Base-by-base conservation (phyloP, 2,797 vertebrate species). In the Malacoraja senta region DNA sequence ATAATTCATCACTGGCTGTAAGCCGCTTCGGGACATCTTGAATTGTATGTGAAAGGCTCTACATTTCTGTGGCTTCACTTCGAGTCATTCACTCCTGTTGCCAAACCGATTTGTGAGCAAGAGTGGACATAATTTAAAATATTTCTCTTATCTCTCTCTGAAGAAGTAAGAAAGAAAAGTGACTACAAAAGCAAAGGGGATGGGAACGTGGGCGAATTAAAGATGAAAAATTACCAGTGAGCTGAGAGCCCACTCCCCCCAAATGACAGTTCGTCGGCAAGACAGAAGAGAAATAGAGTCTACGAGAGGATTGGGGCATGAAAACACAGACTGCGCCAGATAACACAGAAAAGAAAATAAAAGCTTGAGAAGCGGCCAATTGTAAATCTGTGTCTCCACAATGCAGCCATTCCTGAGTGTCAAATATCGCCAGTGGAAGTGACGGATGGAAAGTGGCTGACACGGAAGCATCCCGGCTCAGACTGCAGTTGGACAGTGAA, bases 271-370 rank as follows among this genome's bases (percentile, higher is more conserved):
- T 86, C 81, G 13, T 84, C 58, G 17, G 26, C 29, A 32, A 61
- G 58, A 84, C 9, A n/a, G 2, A 21, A 38, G 26, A 61, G 6
- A 29, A 17, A 63, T 86, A 29, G 61, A 63, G 12, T 63, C 13
- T 63, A 32, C 26, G 13, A 86, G 29, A 86, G 83, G 83, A 29
- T 13, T 58, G 61, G 26, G 81, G 58, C 12, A 29, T 63, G 83
- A 61, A 86, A 86, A 63, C 65, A 32, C 21, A 63, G 83, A 17
- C 83, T 8, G 58, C n/a, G 83, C 83, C 81, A 63, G 58, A 86
- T 61, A 86, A 86, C 53, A 63, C n/a, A 86, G 53, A 29, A 86
- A 86, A 63, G 53, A 86, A 86, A 86, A 86, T 63, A 86, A 15
- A 63, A 32, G 13, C 58, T 6, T 63, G 83, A 86, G 61, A 29